Percentiles rank a stretch among this genome's conserved stretches.
These are phyloP conservation scores for Drosophila lacicola DNA, from an alignment of 2,888 invertebrate genomes.

Conservation along the genomic window DNA sequence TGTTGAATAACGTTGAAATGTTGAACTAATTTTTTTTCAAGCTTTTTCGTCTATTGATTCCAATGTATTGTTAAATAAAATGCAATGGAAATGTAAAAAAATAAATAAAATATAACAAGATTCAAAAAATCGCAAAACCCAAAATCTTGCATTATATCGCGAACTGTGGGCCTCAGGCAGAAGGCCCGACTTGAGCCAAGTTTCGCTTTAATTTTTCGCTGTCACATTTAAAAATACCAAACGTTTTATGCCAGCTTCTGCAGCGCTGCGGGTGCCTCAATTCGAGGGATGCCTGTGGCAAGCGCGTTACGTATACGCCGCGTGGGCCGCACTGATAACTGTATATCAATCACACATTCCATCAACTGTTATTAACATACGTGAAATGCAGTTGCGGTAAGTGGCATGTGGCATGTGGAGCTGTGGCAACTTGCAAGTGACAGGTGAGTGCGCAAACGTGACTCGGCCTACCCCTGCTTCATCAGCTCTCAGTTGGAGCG, in stretches of 20 bases:
- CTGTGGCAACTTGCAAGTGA: conserved; percentile 18
- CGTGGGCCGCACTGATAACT: conserved; percentile 1
- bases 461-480: neutral
- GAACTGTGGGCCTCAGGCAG: too few relatives aligned
- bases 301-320: conserved; percentile 19
- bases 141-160: too few relatives aligned
- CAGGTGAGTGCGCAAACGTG: conserved; percentile 10
- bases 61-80: neutral
- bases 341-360: conserved; percentile 44
- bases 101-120: neutral
- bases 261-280: conserved; percentile 1
- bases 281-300: neutral
- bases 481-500: neutral
- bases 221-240: neutral
- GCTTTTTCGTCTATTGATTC: neutral
- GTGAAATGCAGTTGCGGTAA: conserved; percentile 25
- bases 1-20: neutral
- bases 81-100: neutral
- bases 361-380: conserved; percentile 38
- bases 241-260: conserved; percentile 19
- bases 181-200: too few relatives aligned
- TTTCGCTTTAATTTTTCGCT: too few relatives aligned
- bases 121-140: neutral
- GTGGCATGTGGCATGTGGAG: conserved; percentile 3
- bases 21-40: neutral